Evolutionary conservation across 2,113 vertebrate genomes (phyloP), one percentile per base, ranked within the genome.

Genomic region (Hemichromis elongatus): DNA sequence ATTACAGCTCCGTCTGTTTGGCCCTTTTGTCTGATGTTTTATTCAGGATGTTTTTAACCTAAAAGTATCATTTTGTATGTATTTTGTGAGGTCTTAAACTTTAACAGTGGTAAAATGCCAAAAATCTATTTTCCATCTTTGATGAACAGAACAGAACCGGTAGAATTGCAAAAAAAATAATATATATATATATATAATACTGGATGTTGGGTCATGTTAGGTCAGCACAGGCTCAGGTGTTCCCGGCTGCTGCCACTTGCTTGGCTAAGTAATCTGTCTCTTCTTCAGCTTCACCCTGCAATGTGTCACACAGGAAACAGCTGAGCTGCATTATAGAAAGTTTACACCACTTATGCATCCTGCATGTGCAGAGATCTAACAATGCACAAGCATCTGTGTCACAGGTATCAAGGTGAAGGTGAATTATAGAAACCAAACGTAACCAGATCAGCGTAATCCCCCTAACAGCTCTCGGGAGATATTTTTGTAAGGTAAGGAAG

Each of bases 151-250:
- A n/a, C 24, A 19, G 13, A 10, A 75, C 50, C 21, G 13, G 4
- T 12, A 16, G 30, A 77, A 56, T 19, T 7, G 37, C 5, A 61
- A 75, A 45, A 68, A 33, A 2, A 12, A 7, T 2, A 1, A 53
- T 6, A 33, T 1, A 9, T 24, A n/a, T 9, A 24, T 66, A 13
- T 1, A 68, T 24, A 26, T 6, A 18, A 18, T 28, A 18, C 6
- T 82, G 9, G 6, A 84, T 6, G 14, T n/a, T 3, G 33, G 40
- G 54, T 89, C 53, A 73, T 6, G 56, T 81, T 57, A 81, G 24
- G 61, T 82, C 57, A 93, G 83, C 83, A 77, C 84, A 57, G 66
- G 52, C 84, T 92, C 82, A 86, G 66, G 33, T 81, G 86, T 88
- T 86, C 63, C 80, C 3, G 9, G 1, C 70, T 66, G 77, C 19